A percentile compares a stretch with the other conserved stretches of the same genome.
phyloP scores from a whole-genome alignment of 2,113 vertebrate genomes.

The Malurus elegans region DNA sequence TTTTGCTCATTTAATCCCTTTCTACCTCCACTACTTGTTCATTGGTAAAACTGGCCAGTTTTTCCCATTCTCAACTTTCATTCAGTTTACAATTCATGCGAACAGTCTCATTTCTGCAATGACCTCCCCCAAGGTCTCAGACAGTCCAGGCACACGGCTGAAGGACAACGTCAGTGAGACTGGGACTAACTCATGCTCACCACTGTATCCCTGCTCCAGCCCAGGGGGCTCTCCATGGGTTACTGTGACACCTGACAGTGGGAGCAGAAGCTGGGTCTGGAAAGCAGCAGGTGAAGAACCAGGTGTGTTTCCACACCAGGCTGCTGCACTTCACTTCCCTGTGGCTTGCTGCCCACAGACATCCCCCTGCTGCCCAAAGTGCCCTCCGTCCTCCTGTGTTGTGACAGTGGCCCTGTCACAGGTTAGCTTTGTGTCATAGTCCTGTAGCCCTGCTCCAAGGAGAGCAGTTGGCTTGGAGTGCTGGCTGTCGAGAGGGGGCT shows the following conservation, averaged over 20 bases:
- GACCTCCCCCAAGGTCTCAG: not conserved
- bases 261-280: not conserved
- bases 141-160: fast-evolving
- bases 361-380: not conserved
- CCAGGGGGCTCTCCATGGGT: not conserved
- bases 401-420: not conserved
- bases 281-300: not conserved
- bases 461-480: not conserved
- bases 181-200: too few relatives aligned
- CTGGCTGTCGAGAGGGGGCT: fast-evolving
- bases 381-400: fast-evolving
- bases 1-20: not conserved
- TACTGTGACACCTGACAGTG: not conserved
- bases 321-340: not conserved
- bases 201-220: not conserved
- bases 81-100: too few relatives aligned
- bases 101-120: not conserved
- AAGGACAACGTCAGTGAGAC: not conserved
- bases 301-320: fast-evolving
- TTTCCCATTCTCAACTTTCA: not conserved
- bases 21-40: not conserved
- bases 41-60: not conserved
- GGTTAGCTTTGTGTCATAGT: not conserved
- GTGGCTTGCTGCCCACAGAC: not conserved
- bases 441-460: not conserved